These are phyloP conservation scores for Hapalemur alaotrensis DNA, from an alignment of 2,797 vertebrate species.

Conservation along the genomic window DNA sequence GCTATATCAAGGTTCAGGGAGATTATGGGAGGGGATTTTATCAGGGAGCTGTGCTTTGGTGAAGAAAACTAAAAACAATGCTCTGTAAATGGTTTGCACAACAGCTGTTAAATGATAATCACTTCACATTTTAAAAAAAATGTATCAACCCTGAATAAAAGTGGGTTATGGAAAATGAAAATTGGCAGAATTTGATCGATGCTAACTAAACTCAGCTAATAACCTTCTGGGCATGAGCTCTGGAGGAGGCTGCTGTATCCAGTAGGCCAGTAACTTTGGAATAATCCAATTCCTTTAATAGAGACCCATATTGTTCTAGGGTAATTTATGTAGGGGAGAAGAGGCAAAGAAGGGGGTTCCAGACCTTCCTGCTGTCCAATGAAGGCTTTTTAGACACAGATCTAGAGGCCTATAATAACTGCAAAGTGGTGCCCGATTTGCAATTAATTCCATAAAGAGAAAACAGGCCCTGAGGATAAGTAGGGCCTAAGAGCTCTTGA, in stretches of 20 bases:
- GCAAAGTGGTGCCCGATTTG: background rate
- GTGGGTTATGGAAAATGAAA: slow-evolving; percentile 30
- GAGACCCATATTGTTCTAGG: background rate
- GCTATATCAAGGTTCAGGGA: background rate
- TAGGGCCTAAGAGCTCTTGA: background rate
- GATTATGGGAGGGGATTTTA: background rate
- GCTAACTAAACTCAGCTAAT: background rate
- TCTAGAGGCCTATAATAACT: background rate
- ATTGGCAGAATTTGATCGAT: slow-evolving; percentile 25
- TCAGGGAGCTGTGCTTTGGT: background rate
- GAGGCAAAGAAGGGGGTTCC: background rate
- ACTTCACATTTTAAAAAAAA: background rate
- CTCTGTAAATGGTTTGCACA: background rate
- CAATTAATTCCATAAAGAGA: background rate
- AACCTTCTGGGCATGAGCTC: background rate
- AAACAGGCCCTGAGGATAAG: background rate
- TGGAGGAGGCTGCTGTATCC: background rate
- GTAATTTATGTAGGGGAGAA: background rate
- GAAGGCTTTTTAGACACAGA: background rate
- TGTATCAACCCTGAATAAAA: background rate
- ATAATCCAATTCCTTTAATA: slow-evolving; percentile 16
- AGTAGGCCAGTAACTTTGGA: background rate
- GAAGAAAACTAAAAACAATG: slow-evolving; percentile 15
- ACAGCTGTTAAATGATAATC: slow-evolving; percentile 21
- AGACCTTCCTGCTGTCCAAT: background rate